phyloP scores from a whole-genome alignment of 2,797 vertebrate species.

The Diceros bicornis region DNA sequence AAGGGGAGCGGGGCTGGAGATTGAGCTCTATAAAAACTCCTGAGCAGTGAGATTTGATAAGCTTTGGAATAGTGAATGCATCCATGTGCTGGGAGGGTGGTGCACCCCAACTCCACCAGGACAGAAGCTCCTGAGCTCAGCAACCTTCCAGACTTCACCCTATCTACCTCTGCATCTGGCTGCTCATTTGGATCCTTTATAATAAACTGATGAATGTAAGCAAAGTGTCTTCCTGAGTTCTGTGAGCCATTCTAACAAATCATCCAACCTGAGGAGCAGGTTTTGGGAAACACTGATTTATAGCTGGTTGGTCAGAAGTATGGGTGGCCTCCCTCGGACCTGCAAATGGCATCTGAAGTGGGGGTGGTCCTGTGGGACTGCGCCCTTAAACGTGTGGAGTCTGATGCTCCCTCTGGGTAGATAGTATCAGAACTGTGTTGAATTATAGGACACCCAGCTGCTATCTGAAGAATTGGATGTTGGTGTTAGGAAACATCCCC shows the following conservation, averaged over 20 bases:
- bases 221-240: not conserved
- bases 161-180: not conserved
- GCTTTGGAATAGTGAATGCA: not conserved
- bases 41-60: not conserved
- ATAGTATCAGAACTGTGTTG: not conserved
- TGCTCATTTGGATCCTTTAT: not conserved
- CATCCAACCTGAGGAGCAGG: not conserved
- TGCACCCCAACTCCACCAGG: not conserved
- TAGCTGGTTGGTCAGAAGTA: not conserved
- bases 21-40: not conserved
- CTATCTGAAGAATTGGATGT: not conserved
- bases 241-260: not conserved
- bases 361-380: not conserved
- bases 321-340: not conserved
- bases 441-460: not conserved
- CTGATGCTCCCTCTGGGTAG: not conserved
- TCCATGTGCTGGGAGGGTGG: not conserved
- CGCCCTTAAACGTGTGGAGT: not conserved
- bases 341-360: not conserved
- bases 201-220: not conserved
- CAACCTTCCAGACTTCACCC: not conserved
- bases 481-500: not conserved
- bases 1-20: not conserved
- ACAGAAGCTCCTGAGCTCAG: not conserved
- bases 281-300: not conserved